A percentile compares a stretch with the other conserved stretches of the same genome.
Evolutionary conservation across 2,113 vertebrate genomes (phyloP).

Genomic region (Salvelinus namaycush): DNA sequence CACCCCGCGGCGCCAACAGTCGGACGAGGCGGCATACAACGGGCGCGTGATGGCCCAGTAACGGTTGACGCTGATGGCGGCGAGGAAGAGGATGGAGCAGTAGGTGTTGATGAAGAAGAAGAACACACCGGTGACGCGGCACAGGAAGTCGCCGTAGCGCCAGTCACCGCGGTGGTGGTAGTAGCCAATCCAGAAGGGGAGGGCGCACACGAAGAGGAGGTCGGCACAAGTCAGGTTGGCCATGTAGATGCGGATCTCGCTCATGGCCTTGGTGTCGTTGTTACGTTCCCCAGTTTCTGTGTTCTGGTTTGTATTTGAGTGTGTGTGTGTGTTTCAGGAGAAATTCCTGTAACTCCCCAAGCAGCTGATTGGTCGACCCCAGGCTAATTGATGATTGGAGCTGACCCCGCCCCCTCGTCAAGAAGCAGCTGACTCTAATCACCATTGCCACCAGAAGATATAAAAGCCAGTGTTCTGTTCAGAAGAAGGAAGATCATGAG

Average conservation of each 20-base stretch:
- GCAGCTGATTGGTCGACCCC: too few species aligned
- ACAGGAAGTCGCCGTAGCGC: conserved; percentile 74
- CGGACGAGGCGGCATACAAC: conserved; percentile 79
- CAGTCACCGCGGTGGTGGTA: conserved; percentile 81
- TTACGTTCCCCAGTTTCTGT: too few species aligned
- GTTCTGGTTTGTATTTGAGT: too few species aligned
- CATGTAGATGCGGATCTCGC: conserved; percentile 94
- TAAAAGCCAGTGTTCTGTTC: too few species aligned
- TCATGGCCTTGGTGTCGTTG: conserved; percentile 80
- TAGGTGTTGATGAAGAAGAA: conserved; percentile 97
- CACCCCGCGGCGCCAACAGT: conserved; percentile 80
- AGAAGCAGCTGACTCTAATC: too few species aligned
- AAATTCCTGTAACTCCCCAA: too few species aligned
- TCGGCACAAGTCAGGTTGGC: conserved; percentile 89
- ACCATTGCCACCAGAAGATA: too few species aligned
- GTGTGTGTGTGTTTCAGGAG: too few species aligned
- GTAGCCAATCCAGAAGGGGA: conserved; percentile 91
- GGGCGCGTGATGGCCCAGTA: conserved; percentile 88
- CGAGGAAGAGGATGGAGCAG: conserved; percentile 87
- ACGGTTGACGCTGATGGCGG: conserved; percentile 90
- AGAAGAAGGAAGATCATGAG: too few species aligned
- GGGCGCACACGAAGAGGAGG: conserved; percentile 83
- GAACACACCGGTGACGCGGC: conserved; percentile 80
- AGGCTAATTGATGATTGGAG: too few species aligned
- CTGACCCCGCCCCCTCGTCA: too few species aligned